A percentile compares a stretch with the other conserved stretches of the same genome.
phyloP scores from a whole-genome alignment of 1,140 invertebrate species.

The Drosophila grimshawi region DNA sequence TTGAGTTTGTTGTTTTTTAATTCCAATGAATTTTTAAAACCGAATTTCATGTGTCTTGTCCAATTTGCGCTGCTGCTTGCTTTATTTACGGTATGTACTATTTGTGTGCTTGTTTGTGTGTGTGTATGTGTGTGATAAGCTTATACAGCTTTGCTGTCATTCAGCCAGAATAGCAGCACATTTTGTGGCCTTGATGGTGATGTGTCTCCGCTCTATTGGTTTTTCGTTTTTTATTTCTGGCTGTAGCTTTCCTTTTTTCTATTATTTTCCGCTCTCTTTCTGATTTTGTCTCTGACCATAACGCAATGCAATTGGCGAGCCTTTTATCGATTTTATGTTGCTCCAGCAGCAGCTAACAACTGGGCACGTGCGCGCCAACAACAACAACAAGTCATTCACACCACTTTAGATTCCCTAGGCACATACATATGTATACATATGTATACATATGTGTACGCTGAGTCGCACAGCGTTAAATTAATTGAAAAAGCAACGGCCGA shows the following conservation, averaged over 20 bases:
- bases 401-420: constrained; percentile 30
- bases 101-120: constrained; percentile 2
- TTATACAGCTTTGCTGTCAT: constrained; percentile 15
- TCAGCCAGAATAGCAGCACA: constrained; percentile 20
- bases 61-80: constrained; percentile 18
- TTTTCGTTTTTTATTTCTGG: constrained; percentile 6
- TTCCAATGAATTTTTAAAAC: constrained; percentile 35
- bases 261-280: constrained; percentile 20
- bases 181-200: constrained; percentile 49
- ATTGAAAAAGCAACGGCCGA: constrained; percentile 49
- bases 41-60: constrained; percentile 13
- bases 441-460: constrained; percentile 18
- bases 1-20: constrained; percentile 14
- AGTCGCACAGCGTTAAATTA: constrained; percentile 50
- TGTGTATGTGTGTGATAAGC: constrained; percentile 29
- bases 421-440: neutral
- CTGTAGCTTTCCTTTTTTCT: neutral
- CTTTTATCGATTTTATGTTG: constrained; percentile 75
- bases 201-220: constrained; percentile 19
- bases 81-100: neutral
- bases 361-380: constrained; percentile 62
- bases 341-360: constrained; percentile 25
- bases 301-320: constrained; percentile 66
- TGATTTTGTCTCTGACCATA: constrained; percentile 40
- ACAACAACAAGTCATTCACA: constrained; percentile 72